These are phyloP conservation scores for Zaprionus africanus DNA, from an alignment of 1,140 invertebrate genomes.

Conservation along the genomic window DNA sequence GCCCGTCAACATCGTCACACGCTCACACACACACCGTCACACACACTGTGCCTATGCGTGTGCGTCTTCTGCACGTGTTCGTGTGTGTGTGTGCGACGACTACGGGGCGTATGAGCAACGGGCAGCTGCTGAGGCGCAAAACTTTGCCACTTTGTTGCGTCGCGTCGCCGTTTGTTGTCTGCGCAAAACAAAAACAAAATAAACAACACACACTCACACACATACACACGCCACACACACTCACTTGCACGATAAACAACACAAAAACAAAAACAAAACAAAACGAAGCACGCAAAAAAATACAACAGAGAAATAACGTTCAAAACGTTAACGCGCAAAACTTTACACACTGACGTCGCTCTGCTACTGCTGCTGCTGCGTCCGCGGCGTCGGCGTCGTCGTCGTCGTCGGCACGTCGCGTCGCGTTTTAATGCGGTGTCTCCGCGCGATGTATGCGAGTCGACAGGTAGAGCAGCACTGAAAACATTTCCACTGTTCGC, in stretches of 20 bases:
- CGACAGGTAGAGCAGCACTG: conserved; percentile 68
- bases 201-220: conserved; percentile 44
- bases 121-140: conserved; percentile 57
- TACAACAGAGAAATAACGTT: neutral
- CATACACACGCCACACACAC: neutral
- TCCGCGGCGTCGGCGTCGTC: conserved; percentile 43
- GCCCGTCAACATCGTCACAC: conserved; percentile 44
- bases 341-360: conserved; percentile 64
- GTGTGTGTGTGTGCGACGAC: conserved; percentile 46
- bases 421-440: conserved; percentile 57
- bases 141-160: conserved; percentile 73
- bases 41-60: conserved; percentile 18
- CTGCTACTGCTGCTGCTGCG: conserved; percentile 44
- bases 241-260: conserved; percentile 4
- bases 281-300: conserved; percentile 22
- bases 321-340: conserved; percentile 55
- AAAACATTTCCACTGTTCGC: conserved; percentile 35
- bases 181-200: conserved; percentile 55
- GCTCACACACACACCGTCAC: conserved; percentile 1
- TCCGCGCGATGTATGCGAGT: conserved; percentile 64
- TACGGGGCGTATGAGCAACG: conserved; percentile 75
- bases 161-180: conserved; percentile 41
- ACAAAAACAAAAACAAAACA: conserved; percentile 26
- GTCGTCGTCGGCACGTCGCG: conserved; percentile 26
- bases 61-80: conserved; percentile 22